phyloP scores from a whole-genome alignment of 2,113 vertebrate species.

The Bucco capensis region DNA sequence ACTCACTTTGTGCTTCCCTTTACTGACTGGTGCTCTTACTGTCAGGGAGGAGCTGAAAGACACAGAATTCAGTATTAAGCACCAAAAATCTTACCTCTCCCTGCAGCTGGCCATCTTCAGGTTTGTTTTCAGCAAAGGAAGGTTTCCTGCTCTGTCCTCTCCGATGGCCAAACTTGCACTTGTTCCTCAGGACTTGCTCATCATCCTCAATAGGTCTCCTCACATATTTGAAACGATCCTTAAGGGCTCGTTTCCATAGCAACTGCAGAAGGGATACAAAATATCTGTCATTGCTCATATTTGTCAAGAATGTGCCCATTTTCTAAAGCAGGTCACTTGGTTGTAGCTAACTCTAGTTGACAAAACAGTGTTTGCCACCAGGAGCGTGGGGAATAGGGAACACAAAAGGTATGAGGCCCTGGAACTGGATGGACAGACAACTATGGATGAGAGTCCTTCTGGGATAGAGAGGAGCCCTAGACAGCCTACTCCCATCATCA shows the following conservation, averaged over 20 bases:
- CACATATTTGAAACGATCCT: slow-evolving; percentile 77
- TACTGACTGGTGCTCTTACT: neutral
- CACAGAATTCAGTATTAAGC: neutral
- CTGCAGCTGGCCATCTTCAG: neutral
- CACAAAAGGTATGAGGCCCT: no score
- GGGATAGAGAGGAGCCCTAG: no score
- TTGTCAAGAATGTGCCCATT: neutral
- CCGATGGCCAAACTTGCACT: slow-evolving; percentile 75
- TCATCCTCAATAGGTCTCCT: slow-evolving; percentile 75
- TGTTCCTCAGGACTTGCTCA: slow-evolving; percentile 76
- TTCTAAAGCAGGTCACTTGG: neutral
- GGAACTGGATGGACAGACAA: no score
- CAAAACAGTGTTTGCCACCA: neutral
- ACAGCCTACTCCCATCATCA: no score
- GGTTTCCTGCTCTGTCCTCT: slow-evolving; percentile 66
- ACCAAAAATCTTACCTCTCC: slow-evolving; percentile 53
- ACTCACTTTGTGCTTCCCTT: neutral
- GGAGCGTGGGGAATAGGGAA: no score
- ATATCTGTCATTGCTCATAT: neutral
- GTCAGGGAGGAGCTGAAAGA: neutral
- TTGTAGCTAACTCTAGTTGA: neutral
- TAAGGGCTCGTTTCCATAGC: slow-evolving; percentile 76
- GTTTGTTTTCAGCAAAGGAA: slow-evolving; percentile 22
- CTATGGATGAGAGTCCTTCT: no score
- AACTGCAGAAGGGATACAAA: neutral